These are phyloP conservation scores for Clusia tigrina DNA, from an alignment of 2,888 invertebrate genomes.

Conservation along the genomic window DNA sequence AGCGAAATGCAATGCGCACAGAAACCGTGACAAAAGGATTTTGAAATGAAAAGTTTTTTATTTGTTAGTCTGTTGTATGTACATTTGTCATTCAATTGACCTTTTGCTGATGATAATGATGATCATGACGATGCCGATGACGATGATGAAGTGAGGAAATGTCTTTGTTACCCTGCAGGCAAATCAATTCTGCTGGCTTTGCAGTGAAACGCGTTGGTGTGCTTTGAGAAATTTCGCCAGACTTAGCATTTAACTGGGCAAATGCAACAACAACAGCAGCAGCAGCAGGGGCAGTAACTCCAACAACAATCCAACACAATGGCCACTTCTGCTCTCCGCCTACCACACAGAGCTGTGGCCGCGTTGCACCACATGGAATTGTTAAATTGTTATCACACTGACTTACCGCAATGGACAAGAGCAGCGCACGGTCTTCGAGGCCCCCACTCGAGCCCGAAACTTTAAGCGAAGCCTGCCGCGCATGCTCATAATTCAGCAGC, in stretches of 20 bases:
- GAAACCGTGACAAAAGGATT: slow-evolving; percentile 13
- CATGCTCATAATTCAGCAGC: neutral
- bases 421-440: too few relatives aligned
- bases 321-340: neutral
- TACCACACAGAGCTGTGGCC: neutral
- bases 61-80: slow-evolving; percentile 37
- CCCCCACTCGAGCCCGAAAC: too few relatives aligned
- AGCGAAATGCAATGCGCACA: slow-evolving; percentile 30
- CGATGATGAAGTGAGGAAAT: slow-evolving; percentile 30
- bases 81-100: slow-evolving; percentile 45
- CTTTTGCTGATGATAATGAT: too few relatives aligned
- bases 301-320: neutral
- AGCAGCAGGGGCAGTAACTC: neutral
- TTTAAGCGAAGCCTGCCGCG: too few relatives aligned
- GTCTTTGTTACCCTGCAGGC: slow-evolving; percentile 38
- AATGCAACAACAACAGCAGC: neutral
- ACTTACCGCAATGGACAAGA: neutral
- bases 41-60: slow-evolving; percentile 38
- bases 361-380: neutral
- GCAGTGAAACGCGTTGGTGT: slow-evolving; percentile 5
- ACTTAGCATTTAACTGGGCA: neutral
- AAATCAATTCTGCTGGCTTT: slow-evolving; percentile 1
- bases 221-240: slow-evolving; percentile 4
- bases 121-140: too few relatives aligned
- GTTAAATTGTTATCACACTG: neutral